phyloP scores from a whole-genome alignment of 1,140 invertebrate genomes.

The Atopsyche davidsoni region DNA sequence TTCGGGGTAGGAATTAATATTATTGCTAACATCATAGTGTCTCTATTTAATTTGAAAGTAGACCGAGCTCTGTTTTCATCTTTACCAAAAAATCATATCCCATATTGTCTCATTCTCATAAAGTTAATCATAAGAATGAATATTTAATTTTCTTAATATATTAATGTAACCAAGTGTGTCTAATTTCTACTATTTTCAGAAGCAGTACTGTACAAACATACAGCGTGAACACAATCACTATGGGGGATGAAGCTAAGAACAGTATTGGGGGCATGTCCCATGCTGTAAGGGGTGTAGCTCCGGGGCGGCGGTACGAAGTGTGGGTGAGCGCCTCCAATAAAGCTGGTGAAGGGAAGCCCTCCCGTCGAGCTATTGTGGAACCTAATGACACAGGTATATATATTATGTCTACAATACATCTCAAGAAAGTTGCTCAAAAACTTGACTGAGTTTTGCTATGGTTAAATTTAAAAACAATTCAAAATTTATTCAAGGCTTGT shows the following conservation, averaged over 20 bases:
- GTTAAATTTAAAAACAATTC: not conserved
- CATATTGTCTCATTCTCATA: no score
- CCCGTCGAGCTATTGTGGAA: slow-evolving; percentile 36
- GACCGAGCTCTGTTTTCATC: no score
- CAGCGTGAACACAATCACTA: slow-evolving; percentile 15
- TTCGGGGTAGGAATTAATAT: slow-evolving; percentile 6
- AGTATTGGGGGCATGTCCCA: slow-evolving; percentile 32
- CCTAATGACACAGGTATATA: slow-evolving; percentile 38
- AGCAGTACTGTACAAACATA: slow-evolving; percentile 23
- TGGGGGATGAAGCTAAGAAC: not conserved
- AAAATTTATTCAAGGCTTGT: no score
- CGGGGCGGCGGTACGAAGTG: slow-evolving; percentile 70
- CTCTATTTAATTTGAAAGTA: not conserved
- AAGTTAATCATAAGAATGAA: no score
- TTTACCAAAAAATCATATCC: no score
- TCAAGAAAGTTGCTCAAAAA: not conserved
- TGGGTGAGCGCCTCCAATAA: slow-evolving; percentile 77
- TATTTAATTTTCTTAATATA: no score
- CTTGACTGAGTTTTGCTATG: not conserved
- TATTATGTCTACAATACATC: no score
- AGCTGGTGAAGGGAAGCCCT: slow-evolving; percentile 64
- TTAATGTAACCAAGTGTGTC: no score
- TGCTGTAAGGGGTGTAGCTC: slow-evolving; percentile 57
- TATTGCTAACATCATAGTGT: not conserved
- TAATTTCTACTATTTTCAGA: no score